Percentiles rank a stretch among this genome's conserved stretches.
Evolutionary conservation across 2,797 vertebrate genomes (phyloP).

Genomic region (Chlorospingus flavigularis): DNA sequence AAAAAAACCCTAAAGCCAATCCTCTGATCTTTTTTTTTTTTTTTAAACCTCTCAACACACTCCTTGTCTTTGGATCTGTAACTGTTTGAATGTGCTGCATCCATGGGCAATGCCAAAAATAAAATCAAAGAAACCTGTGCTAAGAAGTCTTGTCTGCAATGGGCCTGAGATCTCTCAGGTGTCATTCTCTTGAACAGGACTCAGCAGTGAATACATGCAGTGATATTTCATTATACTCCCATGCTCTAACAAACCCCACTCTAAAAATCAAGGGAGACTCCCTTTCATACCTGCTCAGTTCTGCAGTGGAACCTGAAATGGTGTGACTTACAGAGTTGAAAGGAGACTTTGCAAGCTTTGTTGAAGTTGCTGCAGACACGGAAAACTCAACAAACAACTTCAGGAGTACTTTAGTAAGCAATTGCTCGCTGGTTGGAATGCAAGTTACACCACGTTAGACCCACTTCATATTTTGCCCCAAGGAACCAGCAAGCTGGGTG

Average conservation of each 20-base stretch:
- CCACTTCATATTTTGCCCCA: constrained; percentile 14
- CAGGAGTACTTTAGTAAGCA: constrained; percentile 13
- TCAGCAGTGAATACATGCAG: neutral
- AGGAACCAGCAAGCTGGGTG: constrained; percentile 3
- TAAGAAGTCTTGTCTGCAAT: neutral
- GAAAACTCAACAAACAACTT: constrained; percentile 43
- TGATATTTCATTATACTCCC: neutral
- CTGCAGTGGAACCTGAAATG: neutral
- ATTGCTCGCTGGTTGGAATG: neutral
- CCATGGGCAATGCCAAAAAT: neutral
- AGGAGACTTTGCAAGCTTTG: neutral
- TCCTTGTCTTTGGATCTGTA: neutral
- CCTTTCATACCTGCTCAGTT: neutral
- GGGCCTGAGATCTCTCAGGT: neutral
- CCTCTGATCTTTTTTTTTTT: neutral
- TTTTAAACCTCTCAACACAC: neutral
- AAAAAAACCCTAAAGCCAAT: neutral
- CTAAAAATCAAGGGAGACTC: neutral
- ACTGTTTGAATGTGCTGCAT: neutral
- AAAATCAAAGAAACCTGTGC: neutral
- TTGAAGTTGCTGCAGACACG: constrained; percentile 19
- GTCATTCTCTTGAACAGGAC: neutral
- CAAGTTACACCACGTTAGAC: constrained; percentile 22
- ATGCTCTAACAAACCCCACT: neutral
- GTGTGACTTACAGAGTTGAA: neutral